Conservation (phyloP, 2,113 vertebrate genomes). For the Epinephelus lanceolatus region DNA sequence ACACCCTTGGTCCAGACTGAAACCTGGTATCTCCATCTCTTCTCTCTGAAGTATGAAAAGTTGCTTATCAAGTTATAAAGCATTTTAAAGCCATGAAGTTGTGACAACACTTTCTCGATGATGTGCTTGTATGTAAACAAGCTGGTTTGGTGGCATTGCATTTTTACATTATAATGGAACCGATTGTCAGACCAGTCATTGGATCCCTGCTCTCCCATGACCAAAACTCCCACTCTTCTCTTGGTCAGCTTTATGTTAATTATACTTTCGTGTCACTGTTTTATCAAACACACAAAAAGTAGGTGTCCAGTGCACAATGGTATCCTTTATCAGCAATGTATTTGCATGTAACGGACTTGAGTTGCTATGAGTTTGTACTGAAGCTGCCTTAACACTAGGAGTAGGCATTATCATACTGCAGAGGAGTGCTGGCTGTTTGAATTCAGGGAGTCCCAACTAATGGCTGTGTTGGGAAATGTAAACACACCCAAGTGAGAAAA, state of each 20-base stretch:
- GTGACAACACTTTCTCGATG: fast-evolving
- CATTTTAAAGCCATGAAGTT: background rate
- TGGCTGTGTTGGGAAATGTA: too few relatives aligned
- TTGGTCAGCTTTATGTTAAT: background rate
- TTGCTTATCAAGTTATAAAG: background rate
- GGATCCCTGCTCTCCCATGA: background rate
- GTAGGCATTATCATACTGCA: background rate
- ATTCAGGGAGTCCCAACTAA: background rate
- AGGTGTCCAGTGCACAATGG: background rate
- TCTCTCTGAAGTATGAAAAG: background rate
- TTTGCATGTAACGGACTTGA: background rate
- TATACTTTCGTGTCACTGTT: background rate
- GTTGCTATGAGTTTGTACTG: background rate
- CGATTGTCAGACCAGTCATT: background rate
- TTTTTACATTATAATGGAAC: too few relatives aligned
- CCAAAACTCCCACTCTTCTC: background rate
- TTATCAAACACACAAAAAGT: background rate
- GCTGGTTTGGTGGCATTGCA: slow-evolving; percentile 19
- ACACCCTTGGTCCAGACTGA: too few relatives aligned
- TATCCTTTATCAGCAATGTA: background rate
- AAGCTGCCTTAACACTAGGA: background rate
- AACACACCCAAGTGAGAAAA: too few relatives aligned
- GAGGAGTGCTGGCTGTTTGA: background rate
- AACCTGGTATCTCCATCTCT: too few relatives aligned
- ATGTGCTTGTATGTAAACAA: fast-evolving